These are phyloP conservation scores for Neosilurus mollespiculum DNA, from an alignment of 2,797 vertebrate species.

Conservation along the genomic window DNA sequence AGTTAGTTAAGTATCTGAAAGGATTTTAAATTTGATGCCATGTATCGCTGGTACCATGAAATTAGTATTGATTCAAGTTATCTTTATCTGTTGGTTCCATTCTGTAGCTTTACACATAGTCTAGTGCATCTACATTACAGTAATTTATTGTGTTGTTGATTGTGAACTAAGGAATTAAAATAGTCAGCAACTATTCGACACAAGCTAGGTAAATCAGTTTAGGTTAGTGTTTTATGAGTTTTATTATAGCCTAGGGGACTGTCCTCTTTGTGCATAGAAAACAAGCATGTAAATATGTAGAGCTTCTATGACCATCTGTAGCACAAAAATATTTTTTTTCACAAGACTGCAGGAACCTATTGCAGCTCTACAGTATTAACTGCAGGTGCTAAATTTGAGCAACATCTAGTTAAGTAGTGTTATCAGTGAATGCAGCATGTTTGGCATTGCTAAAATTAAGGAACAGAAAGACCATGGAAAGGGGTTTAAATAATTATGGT, in stretches of 20 bases:
- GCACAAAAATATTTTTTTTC: no score
- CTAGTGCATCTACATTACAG: not conserved
- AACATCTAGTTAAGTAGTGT: not conserved
- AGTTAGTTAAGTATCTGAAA: constrained; percentile 7
- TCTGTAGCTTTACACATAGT: not conserved
- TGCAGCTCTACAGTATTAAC: not conserved
- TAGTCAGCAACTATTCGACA: not conserved
- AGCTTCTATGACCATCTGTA: not conserved
- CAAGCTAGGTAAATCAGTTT: not conserved
- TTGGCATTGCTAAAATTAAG: not conserved
- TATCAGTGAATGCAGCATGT: not conserved
- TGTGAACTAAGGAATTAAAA: not conserved
- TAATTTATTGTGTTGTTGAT: not conserved
- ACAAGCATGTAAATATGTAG: not conserved
- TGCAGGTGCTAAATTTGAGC: not conserved
- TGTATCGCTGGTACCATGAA: not conserved
- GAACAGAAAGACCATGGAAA: not conserved
- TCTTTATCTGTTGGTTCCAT: not conserved
- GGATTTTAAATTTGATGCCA: not conserved
- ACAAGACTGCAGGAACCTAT: not conserved
- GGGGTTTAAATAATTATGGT: not conserved
- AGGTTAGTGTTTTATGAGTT: not conserved
- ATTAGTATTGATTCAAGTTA: not conserved
- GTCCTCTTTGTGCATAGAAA: not conserved
- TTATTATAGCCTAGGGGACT: not conserved